Conservation (phyloP, 30 jellyfish, hydroid and myxozoan genomes). For the Aurelia aurita region DNA sequence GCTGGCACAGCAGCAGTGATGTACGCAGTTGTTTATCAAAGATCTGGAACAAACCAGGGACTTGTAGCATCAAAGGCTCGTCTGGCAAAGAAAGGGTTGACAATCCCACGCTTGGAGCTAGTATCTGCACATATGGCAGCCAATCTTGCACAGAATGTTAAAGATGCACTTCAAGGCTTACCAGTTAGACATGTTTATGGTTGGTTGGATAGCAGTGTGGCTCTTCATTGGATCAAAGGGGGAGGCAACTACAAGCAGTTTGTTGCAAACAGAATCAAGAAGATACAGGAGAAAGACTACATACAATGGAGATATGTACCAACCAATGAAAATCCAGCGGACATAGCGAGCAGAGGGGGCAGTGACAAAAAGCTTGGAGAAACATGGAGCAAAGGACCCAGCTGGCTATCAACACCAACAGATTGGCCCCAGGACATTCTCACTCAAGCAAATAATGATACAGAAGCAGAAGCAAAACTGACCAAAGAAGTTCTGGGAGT, state of each 20-base stretch:
- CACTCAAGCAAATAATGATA: background rate
- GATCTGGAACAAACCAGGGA: slow-evolving; percentile 19
- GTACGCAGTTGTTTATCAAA: slow-evolving; percentile 49
- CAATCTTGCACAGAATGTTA: slow-evolving; percentile 32
- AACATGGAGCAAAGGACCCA: slow-evolving; percentile 22
- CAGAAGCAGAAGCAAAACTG: slow-evolving; percentile 36
- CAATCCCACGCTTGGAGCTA: no score
- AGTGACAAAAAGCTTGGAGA: background rate
- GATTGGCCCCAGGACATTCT: slow-evolving; percentile 31
- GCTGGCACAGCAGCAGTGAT: slow-evolving; percentile 49
- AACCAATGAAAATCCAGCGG: slow-evolving; percentile 56
- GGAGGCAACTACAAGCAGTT: slow-evolving; percentile 35
- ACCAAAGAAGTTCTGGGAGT: slow-evolving; percentile 22
- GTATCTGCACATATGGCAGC: slow-evolving; percentile 77
- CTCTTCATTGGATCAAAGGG: slow-evolving; percentile 52
- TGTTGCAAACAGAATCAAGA: slow-evolving; percentile 48
- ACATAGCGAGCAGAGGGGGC: slow-evolving; percentile 58
- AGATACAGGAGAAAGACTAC: slow-evolving; percentile 39
- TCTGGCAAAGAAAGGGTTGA: slow-evolving; percentile 51
- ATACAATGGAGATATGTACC: slow-evolving; percentile 53
- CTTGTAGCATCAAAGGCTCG: slow-evolving; percentile 56
- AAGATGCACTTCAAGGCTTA: slow-evolving; percentile 30
- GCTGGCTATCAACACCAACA: slow-evolving; percentile 25
- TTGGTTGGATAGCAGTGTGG: slow-evolving; percentile 67
- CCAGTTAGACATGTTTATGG: slow-evolving; percentile 39